A percentile compares a stretch with the other conserved stretches of the same genome.
These are phyloP conservation scores for Uria aalge DNA, from an alignment of 2,113 vertebrate genomes.

Conservation along the genomic window DNA sequence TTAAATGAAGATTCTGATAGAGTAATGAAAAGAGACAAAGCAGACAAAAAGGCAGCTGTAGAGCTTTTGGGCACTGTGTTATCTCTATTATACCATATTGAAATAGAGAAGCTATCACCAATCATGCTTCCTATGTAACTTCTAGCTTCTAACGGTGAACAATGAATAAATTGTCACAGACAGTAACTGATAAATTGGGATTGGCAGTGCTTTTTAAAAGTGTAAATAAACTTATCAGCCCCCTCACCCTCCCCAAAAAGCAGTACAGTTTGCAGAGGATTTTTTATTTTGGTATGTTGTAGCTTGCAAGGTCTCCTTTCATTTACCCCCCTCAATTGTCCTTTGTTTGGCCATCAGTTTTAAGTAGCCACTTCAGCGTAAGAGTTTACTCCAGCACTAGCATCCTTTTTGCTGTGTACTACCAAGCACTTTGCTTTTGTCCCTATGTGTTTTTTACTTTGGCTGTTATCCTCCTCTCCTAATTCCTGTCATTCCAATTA, in stretches of 20 bases:
- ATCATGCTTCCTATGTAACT: slow-evolving; percentile 84
- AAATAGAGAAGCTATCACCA: slow-evolving; percentile 86
- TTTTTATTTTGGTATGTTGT: slow-evolving; percentile 26
- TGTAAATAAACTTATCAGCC: slow-evolving; percentile 81
- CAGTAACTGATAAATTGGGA: slow-evolving; percentile 85
- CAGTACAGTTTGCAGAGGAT: slow-evolving; percentile 60
- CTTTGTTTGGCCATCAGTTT: slow-evolving; percentile 54
- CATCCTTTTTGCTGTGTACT: not conserved
- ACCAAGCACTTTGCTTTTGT: slow-evolving; percentile 9
- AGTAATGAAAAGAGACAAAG: slow-evolving; percentile 87
- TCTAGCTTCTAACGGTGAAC: slow-evolving; percentile 81
- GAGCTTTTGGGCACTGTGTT: slow-evolving; percentile 84
- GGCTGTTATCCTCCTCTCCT: slow-evolving; percentile 14
- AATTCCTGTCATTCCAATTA: slow-evolving; percentile 47
- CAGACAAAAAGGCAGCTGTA: slow-evolving; percentile 82
- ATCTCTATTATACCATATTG: slow-evolving; percentile 88
- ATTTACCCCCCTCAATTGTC: slow-evolving; percentile 30
- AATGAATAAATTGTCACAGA: slow-evolving; percentile 87
- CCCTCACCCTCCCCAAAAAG: slow-evolving; percentile 58
- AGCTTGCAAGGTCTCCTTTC: slow-evolving; percentile 51
- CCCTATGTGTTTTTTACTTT: not conserved
- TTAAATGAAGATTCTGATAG: slow-evolving; percentile 89
- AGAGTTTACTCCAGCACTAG: slow-evolving; percentile 13
- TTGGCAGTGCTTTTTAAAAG: slow-evolving; percentile 79
- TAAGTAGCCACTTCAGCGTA: slow-evolving; percentile 36